phyloP scores from a whole-genome alignment of 2,888 invertebrate species.

The Amiota mariae region DNA sequence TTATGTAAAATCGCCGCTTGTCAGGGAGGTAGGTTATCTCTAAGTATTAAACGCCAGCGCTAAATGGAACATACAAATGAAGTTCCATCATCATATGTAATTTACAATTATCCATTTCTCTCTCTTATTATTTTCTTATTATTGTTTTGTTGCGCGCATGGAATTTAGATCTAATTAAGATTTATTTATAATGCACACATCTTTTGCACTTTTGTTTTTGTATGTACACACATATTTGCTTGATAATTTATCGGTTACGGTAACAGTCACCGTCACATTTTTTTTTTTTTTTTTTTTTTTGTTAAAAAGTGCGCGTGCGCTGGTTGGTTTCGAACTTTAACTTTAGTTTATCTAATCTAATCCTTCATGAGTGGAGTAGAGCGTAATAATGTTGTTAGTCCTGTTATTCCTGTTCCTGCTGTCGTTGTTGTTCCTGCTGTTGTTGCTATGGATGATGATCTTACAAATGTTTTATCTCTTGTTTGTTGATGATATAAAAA shows the following conservation, averaged over 20 bases:
- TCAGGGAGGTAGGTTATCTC: conserved; percentile 19
- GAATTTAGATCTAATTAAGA: not conserved
- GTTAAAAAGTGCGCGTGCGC: not conserved
- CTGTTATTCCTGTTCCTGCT: conserved; percentile 33
- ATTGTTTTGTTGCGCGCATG: not conserved
- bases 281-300: too few relatives aligned
- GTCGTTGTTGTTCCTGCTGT: conserved; percentile 22
- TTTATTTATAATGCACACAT: conserved; percentile 13
- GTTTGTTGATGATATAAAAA: too few relatives aligned
- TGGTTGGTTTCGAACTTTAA: not conserved
- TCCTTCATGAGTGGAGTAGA: conserved; percentile 30
- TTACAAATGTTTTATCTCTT: not conserved
- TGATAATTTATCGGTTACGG: not conserved
- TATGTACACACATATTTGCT: not conserved
- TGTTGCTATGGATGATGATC: conserved; percentile 32
- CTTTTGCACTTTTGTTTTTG: not conserved
- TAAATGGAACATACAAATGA: conserved; percentile 13
- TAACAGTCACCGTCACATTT: not conserved
- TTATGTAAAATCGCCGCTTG: conserved; percentile 17
- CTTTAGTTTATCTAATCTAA: conserved; percentile 25
- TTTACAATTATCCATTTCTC: not conserved
- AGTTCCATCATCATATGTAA: not conserved
- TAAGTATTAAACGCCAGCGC: conserved; percentile 17
- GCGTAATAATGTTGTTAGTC: conserved; percentile 9
- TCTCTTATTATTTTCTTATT: not conserved